phyloP scores from a whole-genome alignment of 2,113 vertebrate genomes.

The Nycticorax nycticorax region DNA sequence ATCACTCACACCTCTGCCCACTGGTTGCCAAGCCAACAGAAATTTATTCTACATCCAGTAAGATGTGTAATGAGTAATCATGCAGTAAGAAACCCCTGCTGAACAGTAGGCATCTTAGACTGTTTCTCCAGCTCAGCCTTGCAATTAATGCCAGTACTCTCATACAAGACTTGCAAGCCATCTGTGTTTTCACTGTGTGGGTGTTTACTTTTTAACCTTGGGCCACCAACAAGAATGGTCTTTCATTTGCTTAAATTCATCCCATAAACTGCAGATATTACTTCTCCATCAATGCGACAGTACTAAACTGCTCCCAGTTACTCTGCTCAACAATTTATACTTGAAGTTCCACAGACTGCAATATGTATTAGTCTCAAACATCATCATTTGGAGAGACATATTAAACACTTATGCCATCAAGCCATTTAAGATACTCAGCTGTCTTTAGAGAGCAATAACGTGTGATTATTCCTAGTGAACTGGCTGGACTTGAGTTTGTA shows the following conservation, averaged over 20 bases:
- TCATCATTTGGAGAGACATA: not conserved
- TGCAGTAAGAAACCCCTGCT: not conserved
- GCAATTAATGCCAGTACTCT: not conserved
- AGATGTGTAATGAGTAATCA: not conserved
- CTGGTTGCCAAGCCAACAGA: not conserved
- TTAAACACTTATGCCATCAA: not conserved
- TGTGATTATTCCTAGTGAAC: not conserved
- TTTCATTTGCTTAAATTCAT: not conserved
- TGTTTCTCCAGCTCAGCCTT: not conserved
- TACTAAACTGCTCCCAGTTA: not conserved
- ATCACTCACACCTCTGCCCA: not conserved
- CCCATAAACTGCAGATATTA: not conserved
- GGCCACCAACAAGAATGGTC: not conserved
- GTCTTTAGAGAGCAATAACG: not conserved
- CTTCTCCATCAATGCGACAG: not conserved
- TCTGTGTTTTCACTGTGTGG: not conserved
- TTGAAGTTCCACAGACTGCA: not conserved
- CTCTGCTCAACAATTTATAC: not conserved
- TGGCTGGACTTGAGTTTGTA: not conserved
- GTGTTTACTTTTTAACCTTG: not conserved
- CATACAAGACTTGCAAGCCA: not conserved
- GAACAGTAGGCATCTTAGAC: not conserved
- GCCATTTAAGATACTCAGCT: not conserved
- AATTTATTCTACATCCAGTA: not conserved
- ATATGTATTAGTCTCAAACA: not conserved